phyloP scores from a whole-genome alignment of 1,140 invertebrate species.

The Frieseomelitta varia region DNA sequence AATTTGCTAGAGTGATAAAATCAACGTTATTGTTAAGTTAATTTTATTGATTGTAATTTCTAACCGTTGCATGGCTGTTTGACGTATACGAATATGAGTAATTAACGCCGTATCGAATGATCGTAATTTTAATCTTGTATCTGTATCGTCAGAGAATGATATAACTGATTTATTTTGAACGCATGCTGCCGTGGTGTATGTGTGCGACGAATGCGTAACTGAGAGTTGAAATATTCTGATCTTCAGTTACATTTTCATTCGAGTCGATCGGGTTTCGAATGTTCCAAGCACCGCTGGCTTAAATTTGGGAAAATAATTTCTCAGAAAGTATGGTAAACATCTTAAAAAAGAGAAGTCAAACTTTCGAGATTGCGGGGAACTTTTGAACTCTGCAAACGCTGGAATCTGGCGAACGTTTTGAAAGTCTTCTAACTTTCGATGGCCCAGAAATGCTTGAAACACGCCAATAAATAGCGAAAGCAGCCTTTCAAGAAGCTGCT shows the following conservation, averaged over 20 bases:
- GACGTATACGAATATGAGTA: not conserved
- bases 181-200: too few species aligned
- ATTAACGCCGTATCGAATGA: not conserved
- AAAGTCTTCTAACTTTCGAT: constrained; percentile 18
- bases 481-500: not conserved
- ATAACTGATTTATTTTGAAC: not conserved
- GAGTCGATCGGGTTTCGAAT: not conserved
- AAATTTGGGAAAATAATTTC: constrained; percentile 8
- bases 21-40: not conserved
- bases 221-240: not conserved
- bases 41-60: constrained; percentile 11
- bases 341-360: not conserved
- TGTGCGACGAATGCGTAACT: not conserved
- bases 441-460: not conserved
- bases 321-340: constrained; percentile 13
- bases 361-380: constrained; percentile 8
- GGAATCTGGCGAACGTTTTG: not conserved
- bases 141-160: not conserved
- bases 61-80: not conserved
- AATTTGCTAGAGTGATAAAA: constrained; percentile 13
- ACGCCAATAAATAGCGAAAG: not conserved
- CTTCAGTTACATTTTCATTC: too few species aligned
- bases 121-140: not conserved
- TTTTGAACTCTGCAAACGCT: constrained; percentile 20
- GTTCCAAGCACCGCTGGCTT: not conserved